Evolutionary conservation across 2,888 invertebrate species (phyloP).

Genomic region (Thymelicus lineola): DNA sequence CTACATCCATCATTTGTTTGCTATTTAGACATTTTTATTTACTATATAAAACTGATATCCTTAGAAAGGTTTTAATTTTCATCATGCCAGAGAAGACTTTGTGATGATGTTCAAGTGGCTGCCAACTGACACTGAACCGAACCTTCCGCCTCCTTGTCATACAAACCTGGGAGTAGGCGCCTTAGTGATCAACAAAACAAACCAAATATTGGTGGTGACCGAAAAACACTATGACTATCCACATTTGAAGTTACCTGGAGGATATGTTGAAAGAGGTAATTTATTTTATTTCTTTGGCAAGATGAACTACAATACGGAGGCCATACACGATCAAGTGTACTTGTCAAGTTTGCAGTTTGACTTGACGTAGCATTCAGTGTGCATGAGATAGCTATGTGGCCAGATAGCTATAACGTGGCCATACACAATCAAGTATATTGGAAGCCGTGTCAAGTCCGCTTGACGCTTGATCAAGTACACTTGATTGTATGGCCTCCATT

Average conservation of each 20-base stretch:
- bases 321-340: no score
- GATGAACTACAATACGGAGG: no score
- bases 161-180: slow-evolving; percentile 93
- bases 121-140: slow-evolving; percentile 84
- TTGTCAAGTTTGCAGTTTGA: no score
- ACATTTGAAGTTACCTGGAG: slow-evolving; percentile 97
- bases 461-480: no score
- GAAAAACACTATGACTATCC: slow-evolving; percentile 88
- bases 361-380: no score
- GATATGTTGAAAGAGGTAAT: slow-evolving; percentile 93
- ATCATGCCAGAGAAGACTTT: slow-evolving; percentile 93
- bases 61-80: slow-evolving; percentile 94
- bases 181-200: slow-evolving; percentile 90
- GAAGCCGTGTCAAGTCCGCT: no score
- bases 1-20: no score
- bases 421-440: no score
- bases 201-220: slow-evolving; percentile 91
- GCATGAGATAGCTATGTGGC: no score
- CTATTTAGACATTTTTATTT: background rate
- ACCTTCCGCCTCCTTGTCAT: slow-evolving; percentile 91
- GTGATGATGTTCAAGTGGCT: slow-evolving; percentile 95
- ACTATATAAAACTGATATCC: slow-evolving; percentile 57
- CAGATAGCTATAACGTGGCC: no score
- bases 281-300: background rate
- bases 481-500: no score